Evolutionary conservation across 2,113 vertebrate species (phyloP).

Genomic region (Mesocricetus auratus): DNA sequence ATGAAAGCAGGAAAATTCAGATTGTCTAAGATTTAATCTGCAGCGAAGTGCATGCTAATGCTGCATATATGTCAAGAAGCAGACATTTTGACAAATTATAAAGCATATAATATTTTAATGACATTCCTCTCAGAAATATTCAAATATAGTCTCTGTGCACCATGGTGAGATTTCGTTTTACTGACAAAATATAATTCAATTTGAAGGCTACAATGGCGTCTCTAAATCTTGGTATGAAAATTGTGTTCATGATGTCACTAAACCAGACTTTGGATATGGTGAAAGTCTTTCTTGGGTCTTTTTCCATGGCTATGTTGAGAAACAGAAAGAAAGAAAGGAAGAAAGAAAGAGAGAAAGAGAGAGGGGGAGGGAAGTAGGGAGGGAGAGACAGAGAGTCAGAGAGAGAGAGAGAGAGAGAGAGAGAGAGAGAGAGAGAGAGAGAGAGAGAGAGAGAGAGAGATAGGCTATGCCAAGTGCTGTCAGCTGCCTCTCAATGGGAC

Average conservation of each 20-base stretch:
- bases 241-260: not conserved
- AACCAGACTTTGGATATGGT: not conserved
- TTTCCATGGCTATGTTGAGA: not conserved
- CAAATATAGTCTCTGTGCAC: not conserved
- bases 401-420: not conserved
- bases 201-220: not conserved
- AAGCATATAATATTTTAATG: conserved; percentile 54
- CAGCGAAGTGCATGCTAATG: conserved; percentile 32
- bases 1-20: conserved; percentile 28
- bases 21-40: conserved; percentile 43
- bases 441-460: not conserved
- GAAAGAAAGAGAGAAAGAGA: not conserved
- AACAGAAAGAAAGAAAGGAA: not conserved
- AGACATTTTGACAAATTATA: conserved; percentile 29
- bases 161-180: not conserved
- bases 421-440: too few relatives aligned
- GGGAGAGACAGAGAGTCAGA: too few relatives aligned
- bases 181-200: not conserved
- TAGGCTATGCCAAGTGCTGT: not conserved
- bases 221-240: not conserved
- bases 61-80: conserved; percentile 21
- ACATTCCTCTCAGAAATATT: conserved; percentile 56
- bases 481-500: not conserved
- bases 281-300: not conserved
- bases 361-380: too few relatives aligned